Conservation (phyloP, 2,113 vertebrate genomes). For the Hydrochoerus hydrochaeris region DNA sequence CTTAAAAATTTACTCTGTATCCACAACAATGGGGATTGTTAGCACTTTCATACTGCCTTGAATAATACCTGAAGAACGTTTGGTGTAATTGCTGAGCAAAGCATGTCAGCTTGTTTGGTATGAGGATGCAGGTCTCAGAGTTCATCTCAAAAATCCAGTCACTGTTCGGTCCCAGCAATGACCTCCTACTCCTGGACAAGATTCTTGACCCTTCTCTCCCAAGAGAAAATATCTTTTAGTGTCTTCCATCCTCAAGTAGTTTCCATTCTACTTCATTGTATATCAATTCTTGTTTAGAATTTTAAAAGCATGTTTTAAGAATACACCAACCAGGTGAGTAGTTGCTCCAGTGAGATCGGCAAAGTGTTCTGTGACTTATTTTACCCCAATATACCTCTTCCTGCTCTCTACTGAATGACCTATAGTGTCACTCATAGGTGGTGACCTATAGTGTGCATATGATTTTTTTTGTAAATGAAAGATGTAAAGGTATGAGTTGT, state of each 20-base stretch:
- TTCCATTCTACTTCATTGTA: neutral
- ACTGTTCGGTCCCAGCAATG: neutral
- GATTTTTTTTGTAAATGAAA: neutral
- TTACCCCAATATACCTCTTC: neutral
- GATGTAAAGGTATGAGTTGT: neutral
- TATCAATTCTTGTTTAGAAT: neutral
- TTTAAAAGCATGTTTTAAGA: neutral
- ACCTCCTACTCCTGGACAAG: neutral
- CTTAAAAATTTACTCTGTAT: neutral
- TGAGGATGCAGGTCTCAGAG: neutral
- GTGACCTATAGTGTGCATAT: neutral
- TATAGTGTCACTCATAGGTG: neutral
- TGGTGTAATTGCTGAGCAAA: neutral
- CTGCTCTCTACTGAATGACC: neutral
- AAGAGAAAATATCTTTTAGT: neutral
- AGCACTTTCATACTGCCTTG: neutral
- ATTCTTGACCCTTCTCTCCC: neutral
- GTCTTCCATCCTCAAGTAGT: neutral
- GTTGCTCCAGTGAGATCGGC: neutral
- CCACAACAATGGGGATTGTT: neutral
- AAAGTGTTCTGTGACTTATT: too few species aligned
- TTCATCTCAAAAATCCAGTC: neutral
- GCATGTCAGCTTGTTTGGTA: neutral
- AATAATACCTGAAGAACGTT: neutral
- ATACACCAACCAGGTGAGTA: neutral